Evolutionary conservation across 2,888 invertebrate genomes (phyloP).

Genomic region (Agrotis ipsilon): DNA sequence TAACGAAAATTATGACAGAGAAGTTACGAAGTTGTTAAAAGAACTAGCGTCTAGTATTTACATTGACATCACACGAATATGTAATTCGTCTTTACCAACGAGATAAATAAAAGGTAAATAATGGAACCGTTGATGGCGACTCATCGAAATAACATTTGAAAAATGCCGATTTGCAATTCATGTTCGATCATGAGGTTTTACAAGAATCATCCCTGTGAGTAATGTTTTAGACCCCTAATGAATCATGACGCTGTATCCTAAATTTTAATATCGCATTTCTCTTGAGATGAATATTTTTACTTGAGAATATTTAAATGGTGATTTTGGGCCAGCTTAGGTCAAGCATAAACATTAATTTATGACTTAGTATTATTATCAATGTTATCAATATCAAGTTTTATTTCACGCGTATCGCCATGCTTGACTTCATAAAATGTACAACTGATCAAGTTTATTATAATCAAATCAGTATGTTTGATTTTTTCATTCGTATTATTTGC

Average conservation of each 20-base stretch:
- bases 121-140: background rate
- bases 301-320: background rate
- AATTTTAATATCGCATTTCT: background rate
- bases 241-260: slow-evolving; percentile 6
- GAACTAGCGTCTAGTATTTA: slow-evolving; percentile 16
- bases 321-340: too few species aligned
- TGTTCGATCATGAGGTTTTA: background rate
- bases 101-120: slow-evolving; percentile 35
- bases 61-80: slow-evolving; percentile 26
- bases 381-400: background rate
- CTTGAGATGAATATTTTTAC: background rate
- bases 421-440: background rate
- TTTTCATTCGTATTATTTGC: slow-evolving; percentile 12
- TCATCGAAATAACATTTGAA: slow-evolving; percentile 15
- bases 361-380: too few species aligned
- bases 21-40: slow-evolving; percentile 9
- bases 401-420: background rate
- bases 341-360: too few species aligned
- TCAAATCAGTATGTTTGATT: slow-evolving; percentile 20
- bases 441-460: background rate
- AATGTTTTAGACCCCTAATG: slow-evolving; percentile 4
- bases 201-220: background rate
- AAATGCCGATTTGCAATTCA: slow-evolving; percentile 6
- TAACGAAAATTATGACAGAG: slow-evolving; percentile 10
- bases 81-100: background rate